These are phyloP conservation scores for Oceanites oceanicus DNA, from an alignment of 2,113 vertebrate genomes.

Conservation along the genomic window DNA sequence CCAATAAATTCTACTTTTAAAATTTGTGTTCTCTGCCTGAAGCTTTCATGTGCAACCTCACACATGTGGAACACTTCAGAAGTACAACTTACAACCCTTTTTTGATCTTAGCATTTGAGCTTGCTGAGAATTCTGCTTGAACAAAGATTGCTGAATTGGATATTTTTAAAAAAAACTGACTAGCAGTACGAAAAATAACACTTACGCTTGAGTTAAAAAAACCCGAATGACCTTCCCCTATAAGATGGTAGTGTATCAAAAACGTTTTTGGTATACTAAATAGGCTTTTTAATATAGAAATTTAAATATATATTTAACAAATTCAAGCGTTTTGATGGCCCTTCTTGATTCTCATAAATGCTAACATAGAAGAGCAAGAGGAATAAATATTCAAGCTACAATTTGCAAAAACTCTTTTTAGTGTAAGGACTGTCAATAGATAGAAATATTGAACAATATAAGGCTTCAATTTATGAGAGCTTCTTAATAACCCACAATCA, in stretches of 20 bases:
- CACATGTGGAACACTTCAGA: background rate
- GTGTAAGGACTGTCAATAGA: background rate
- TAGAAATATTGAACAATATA: background rate
- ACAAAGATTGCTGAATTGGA: background rate
- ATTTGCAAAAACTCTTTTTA: background rate
- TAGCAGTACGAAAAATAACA: background rate
- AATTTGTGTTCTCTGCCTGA: background rate
- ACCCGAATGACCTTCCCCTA: background rate
- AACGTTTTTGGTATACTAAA: background rate
- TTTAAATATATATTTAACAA: background rate
- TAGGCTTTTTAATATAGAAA: background rate
- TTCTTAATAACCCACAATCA: background rate
- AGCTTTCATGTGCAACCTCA: background rate
- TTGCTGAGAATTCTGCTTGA: background rate
- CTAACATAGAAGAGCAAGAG: background rate
- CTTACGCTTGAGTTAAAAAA: background rate
- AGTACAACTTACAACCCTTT: background rate
- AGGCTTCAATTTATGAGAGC: background rate
- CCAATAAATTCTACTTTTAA: background rate
- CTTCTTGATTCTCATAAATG: background rate
- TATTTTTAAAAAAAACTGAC: background rate
- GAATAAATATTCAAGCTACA: background rate
- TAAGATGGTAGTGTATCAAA: background rate
- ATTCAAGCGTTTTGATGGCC: background rate
- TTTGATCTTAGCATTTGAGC: background rate